These are phyloP conservation scores for Palaemon carinicauda DNA, from an alignment of 1,140 invertebrate species.

Conservation along the genomic window DNA sequence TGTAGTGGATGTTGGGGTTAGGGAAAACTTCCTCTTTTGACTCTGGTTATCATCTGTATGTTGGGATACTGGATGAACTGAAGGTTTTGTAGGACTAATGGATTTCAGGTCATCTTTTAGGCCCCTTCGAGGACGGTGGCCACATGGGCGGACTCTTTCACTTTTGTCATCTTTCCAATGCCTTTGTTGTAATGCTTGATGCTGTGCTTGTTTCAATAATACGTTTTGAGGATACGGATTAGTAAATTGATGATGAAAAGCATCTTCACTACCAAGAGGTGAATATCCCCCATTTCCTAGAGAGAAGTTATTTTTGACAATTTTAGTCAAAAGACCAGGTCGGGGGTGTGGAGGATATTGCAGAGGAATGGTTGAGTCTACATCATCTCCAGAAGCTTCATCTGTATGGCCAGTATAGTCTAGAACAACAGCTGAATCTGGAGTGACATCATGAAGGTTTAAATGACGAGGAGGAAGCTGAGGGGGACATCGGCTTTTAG, in stretches of 20 bases:
- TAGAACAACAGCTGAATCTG: constrained; percentile 47
- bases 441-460: constrained; percentile 38
- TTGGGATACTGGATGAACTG: background rate
- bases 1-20: background rate
- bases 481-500: background rate
- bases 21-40: background rate
- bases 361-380: background rate
- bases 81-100: background rate
- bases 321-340: constrained; percentile 36
- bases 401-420: constrained; percentile 34
- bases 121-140: constrained; percentile 42
- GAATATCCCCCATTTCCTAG: constrained; percentile 15
- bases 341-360: background rate
- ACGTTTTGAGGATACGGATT: background rate
- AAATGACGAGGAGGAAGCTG: background rate
- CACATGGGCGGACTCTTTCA: constrained; percentile 40
- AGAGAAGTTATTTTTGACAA: constrained; percentile 45
- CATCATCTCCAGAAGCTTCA: constrained; percentile 28
- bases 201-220: constrained; percentile 1
- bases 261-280: constrained; percentile 37
- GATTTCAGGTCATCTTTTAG: constrained; percentile 5
- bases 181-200: background rate
- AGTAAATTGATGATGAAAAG: background rate
- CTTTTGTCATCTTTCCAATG: background rate
- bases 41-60: background rate